phyloP scores from a whole-genome alignment of 1,140 invertebrate genomes.

The Cydia pomonella region DNA sequence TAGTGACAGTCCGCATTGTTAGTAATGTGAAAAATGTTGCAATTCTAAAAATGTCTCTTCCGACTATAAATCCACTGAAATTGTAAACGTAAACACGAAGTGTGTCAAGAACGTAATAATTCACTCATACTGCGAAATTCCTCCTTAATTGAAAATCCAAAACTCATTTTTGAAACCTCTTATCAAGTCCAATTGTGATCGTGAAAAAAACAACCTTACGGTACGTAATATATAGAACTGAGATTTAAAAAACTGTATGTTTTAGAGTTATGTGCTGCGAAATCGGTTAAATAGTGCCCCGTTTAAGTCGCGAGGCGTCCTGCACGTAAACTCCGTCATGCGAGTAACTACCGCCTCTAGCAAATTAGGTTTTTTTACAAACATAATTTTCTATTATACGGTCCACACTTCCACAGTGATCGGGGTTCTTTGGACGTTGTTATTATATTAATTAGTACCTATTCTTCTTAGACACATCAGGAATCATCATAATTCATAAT shows the following conservation, averaged over 20 bases:
- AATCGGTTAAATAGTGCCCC: slow-evolving; percentile 10
- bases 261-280: neutral
- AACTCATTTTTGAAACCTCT: neutral
- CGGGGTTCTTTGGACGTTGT: neutral
- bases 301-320: neutral
- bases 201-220: slow-evolving; percentile 4
- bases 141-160: slow-evolving; percentile 23
- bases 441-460: neutral
- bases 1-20: neutral
- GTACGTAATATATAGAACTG: neutral
- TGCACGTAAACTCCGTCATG: slow-evolving; percentile 18
- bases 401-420: neutral
- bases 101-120: slow-evolving; percentile 20
- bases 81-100: slow-evolving; percentile 20
- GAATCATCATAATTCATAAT: no score
- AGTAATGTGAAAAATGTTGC: neutral
- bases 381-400: slow-evolving; percentile 29
- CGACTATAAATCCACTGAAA: neutral
- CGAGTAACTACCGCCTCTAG: slow-evolving; percentile 11
- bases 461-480: no score
- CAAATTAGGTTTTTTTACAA: slow-evolving; percentile 26
- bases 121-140: slow-evolving; percentile 28
- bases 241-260: neutral
- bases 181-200: neutral
- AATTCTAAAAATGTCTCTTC: neutral